Evolutionary conservation across 2,888 invertebrate genomes (phyloP).

Genomic region (Nasonia oneida): DNA sequence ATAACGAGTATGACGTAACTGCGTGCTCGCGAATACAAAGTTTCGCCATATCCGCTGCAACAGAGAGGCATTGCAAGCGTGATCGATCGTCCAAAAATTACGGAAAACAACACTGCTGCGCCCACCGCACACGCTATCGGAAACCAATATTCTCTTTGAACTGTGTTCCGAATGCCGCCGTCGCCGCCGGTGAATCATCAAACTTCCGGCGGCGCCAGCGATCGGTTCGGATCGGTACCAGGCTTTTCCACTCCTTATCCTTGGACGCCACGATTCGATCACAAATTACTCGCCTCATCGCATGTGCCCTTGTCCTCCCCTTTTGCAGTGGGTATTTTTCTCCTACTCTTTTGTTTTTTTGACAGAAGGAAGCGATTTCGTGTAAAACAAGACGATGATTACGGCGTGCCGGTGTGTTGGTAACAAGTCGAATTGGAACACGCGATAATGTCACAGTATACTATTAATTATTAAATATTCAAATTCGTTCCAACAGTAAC

Average conservation of each 20-base stretch:
- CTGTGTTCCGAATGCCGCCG: neutral
- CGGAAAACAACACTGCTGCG: neutral
- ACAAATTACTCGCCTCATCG: conserved; percentile 34
- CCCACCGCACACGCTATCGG: neutral
- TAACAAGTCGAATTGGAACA: neutral
- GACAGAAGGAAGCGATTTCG: conserved; percentile 15
- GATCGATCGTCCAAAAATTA: neutral
- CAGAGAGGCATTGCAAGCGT: neutral
- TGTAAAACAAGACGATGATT: neutral
- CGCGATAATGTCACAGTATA: neutral
- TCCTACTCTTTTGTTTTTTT: neutral
- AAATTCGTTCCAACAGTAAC: neutral
- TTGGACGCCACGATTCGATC: conserved; percentile 19
- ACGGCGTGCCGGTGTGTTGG: neutral
- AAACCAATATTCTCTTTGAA: conserved; percentile 12
- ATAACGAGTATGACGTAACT: neutral
- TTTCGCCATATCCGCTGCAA: neutral
- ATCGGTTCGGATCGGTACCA: conserved; percentile 16
- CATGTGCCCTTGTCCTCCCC: neutral
- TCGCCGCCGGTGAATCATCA: conserved; percentile 23
- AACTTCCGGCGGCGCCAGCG: conserved; percentile 24
- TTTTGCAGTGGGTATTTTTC: neutral
- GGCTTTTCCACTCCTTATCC: conserved; percentile 28
- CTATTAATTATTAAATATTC: neutral
- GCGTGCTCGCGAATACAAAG: neutral